phyloP scores from a whole-genome alignment of 2,888 invertebrate species.

The Athalia cordata region DNA sequence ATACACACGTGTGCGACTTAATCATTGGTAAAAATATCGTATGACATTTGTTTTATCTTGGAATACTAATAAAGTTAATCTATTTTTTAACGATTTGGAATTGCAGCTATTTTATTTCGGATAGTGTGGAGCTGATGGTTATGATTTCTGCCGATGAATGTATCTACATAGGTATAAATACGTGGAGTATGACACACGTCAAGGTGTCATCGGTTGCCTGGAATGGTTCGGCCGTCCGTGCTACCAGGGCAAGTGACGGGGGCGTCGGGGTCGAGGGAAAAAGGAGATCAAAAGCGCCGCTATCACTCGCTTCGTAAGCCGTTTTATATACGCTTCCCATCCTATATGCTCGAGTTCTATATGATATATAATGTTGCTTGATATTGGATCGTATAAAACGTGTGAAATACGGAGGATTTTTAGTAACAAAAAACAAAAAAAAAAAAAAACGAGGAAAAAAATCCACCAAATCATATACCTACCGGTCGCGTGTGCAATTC shows the following conservation, averaged over 20 bases:
- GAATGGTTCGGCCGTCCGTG: conserved; percentile 33
- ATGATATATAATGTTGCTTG: conserved; percentile 60
- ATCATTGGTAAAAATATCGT: no score
- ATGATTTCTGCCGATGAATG: no score
- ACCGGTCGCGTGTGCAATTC: background rate
- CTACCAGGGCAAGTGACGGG: conserved; percentile 7
- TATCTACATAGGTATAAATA: conserved; percentile 2
- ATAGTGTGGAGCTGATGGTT: no score
- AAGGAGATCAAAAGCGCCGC: conserved; percentile 69
- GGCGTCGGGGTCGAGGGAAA: conserved; percentile 43
- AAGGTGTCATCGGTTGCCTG: conserved; percentile 42
- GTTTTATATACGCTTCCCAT: conserved; percentile 51
- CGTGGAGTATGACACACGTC: conserved; percentile 42
- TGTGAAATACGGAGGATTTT: conserved; percentile 40
- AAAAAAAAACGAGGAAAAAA: background rate
- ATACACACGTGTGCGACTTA: no score
- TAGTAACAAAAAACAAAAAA: background rate
- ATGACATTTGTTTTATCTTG: no score
- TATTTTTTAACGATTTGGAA: no score
- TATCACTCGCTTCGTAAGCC: conserved; percentile 64
- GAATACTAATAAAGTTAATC: no score
- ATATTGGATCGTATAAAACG: conserved; percentile 64
- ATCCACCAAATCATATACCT: background rate
- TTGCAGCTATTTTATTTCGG: no score
- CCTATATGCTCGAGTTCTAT: conserved; percentile 47